Base-by-base conservation (phyloP, 2,797 vertebrate species). In the Lateolabrax maculatus region DNA sequence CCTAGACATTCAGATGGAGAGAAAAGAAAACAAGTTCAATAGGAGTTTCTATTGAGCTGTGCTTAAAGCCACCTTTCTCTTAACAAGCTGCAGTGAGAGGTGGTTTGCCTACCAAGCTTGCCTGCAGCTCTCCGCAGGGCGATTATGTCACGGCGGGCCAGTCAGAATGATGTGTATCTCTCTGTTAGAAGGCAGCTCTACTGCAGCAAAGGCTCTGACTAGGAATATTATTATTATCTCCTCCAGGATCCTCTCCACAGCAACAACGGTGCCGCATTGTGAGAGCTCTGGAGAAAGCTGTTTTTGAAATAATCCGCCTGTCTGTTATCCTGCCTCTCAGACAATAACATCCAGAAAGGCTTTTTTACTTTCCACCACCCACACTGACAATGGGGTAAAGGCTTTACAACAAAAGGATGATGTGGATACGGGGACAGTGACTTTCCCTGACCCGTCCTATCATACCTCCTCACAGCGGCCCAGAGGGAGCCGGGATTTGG, bases 61-160 rank as follows among this genome's bases (percentile, higher is more conserved):
- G 88, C 92, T 93, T 92, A 92, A 91, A 92, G 93, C 88, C 91
- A 93, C 91, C 91, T 93, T 93, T 89, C 88, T 88, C 88, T 90
- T 94, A 94, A 94, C 93, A 93, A 94, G 92, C 92, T 94, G 92
- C 93, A 93, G 93, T 91, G 90, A 94, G 93, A 92, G 92, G 89
- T 92, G 92, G 92, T 92, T 92, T 90, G 91, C 89, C 93, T 92
- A 91, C 91, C 91, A 91, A 93, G 92, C 89, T 92, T 72, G 93
- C 90, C 94, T 90, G 90, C 92, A 93, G 94, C 94, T 91, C 90
- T 93, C 92, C 66, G 91, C 92, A 94, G 93, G 93, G 92, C 86
- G 88, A 92, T 93, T 93, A 93, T 93, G 93, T 93, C 93, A 94
- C 69, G 87, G 88, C 83, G 83, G 91, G 91, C 92, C 90, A 91